Evolutionary conservation across 2,797 vertebrate genomes (phyloP), one percentile per base, ranked within the genome.

Genomic region (Amniataba percoides): DNA sequence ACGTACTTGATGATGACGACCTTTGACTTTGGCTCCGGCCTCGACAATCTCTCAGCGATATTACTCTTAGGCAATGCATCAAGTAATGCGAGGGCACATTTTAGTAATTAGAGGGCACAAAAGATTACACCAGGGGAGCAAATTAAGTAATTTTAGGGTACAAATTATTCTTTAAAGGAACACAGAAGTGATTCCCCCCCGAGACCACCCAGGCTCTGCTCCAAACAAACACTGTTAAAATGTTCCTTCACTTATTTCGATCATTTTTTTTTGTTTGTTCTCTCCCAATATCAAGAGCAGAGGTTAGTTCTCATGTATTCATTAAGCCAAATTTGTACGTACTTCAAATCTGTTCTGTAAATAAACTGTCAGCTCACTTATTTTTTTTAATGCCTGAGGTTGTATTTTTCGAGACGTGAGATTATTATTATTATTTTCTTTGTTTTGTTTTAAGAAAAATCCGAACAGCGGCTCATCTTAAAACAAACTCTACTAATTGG

Each of bases 401-500:
- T 23, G 8, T 42, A 21, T 36, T 31, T 9, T 51, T 74, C 42
- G 18, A 56, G 7, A 39, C 19, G 25, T 25, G 42, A 23, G 16
- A 65, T 60, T 71, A 31, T 31, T 31, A 31, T 31, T 31, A 65
- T 60, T 71, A 31, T 31, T 31, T 3, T 31, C 5, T 31, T 31
- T 31, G 5, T 31, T 31, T 31, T 31, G 2, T 27, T 58, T 52
- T 42, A 21, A 13, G 40, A n/a, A 45, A 36, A 36, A 43, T 7
- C 1, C 7, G 3, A 9, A 16, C 16, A 5, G 18, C 4, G 0
- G 3, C 23, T 36, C 25, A 23, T 36, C 51, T 63, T 36, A 19
- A 67, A 52, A 64, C 11, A 12, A 39, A 25, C 31, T 74, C n/a
- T 5, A 63, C 36, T 77, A 64, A 74, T 16, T 49, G 58, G 14